Evolutionary conservation across 2,797 vertebrate genomes (phyloP), one percentile per base, ranked within the genome.

Genomic region (Amblyopsis hoosieri): DNA sequence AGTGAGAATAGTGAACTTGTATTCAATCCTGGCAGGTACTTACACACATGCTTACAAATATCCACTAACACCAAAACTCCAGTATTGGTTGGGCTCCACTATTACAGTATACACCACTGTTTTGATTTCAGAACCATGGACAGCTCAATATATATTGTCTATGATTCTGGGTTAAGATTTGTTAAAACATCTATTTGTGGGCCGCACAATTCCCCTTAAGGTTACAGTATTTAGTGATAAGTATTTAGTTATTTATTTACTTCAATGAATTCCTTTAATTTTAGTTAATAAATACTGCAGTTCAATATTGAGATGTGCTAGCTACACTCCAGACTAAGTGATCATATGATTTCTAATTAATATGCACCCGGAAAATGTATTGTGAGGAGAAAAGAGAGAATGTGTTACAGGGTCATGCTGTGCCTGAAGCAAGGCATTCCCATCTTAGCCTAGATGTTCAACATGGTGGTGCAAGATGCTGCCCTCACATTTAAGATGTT

Each of bases 91-190:
- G 3, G 23, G 37, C 8, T 42, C 37, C 9, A 42, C 37, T 42
- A 29, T 29, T 29, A 29, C 23, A 29, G 23, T 29, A 29, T 29
- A 29, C 3, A 29, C 23, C 23, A 29, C 23, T 62, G 17, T 11
- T 60, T 73, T 23, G 58, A 4, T 61, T 84, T 89, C 84, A 91
- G 83, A 62, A 87, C 85, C 83, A 78, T 23, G 69, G 82, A 87
- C 81, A 89, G 75, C 54, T 33, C 71, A 62, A 72, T 29, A 53
- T 57, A 53, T 57, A 15, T 42, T 69, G 9, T 7, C 37, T 9
- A 7, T 42, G 37, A 42, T 9, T 8, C 37, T 42, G 37, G 37
- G 7, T 42, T 42, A 3, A 42, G 37, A 10, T 42, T 10, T 42
- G 37, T 42, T 42, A 4, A 42, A 37, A 37, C 3, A 42, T 42